Evolutionary conservation across 2,888 invertebrate species (phyloP).

Genomic region (Dasysyrphus albostriatus): DNA sequence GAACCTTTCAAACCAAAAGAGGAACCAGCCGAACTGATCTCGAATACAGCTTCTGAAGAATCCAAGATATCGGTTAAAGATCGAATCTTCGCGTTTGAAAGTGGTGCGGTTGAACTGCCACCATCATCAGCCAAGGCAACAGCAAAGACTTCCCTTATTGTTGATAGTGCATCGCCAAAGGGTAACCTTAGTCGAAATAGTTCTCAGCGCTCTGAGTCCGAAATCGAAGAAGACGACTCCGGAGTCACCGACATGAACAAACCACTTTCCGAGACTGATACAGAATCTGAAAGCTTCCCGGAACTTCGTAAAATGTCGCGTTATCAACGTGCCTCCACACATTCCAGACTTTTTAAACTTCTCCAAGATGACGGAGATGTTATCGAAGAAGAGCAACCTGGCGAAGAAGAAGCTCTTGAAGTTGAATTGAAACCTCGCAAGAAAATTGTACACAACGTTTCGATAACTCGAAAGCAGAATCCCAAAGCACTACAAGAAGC

Average conservation of each 20-base stretch:
- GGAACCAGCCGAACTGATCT: not conserved
- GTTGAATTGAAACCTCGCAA: slow-evolving; percentile 80
- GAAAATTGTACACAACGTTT: slow-evolving; percentile 83
- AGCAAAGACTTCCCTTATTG: slow-evolving; percentile 77
- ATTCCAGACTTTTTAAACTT: slow-evolving; percentile 88
- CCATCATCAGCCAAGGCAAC: slow-evolving; percentile 17
- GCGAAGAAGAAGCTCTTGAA: slow-evolving; percentile 77
- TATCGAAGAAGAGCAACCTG: slow-evolving; percentile 77
- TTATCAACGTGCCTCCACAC: slow-evolving; percentile 89
- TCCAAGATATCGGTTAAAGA: slow-evolving; percentile 81
- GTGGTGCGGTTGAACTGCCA: slow-evolving; percentile 66
- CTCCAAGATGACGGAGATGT: slow-evolving; percentile 86
- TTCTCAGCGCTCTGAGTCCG: slow-evolving; percentile 84
- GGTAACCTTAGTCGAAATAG: slow-evolving; percentile 81
- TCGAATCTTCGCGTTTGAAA: slow-evolving; percentile 82
- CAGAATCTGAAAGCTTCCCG: slow-evolving; percentile 87
- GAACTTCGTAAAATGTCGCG: slow-evolving; percentile 86
- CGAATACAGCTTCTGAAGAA: slow-evolving; percentile 77
- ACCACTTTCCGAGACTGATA: slow-evolving; percentile 88
- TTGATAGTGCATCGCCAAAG: slow-evolving; percentile 79
- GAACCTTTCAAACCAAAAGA: slow-evolving; percentile 76
- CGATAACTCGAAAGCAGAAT: slow-evolving; percentile 83
- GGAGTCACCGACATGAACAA: slow-evolving; percentile 89
- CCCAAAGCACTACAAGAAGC: slow-evolving; percentile 81
- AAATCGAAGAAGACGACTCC: slow-evolving; percentile 87